Conservation (phyloP, 92 coral and sea anemone species). For the Paragorgia papillata region DNA sequence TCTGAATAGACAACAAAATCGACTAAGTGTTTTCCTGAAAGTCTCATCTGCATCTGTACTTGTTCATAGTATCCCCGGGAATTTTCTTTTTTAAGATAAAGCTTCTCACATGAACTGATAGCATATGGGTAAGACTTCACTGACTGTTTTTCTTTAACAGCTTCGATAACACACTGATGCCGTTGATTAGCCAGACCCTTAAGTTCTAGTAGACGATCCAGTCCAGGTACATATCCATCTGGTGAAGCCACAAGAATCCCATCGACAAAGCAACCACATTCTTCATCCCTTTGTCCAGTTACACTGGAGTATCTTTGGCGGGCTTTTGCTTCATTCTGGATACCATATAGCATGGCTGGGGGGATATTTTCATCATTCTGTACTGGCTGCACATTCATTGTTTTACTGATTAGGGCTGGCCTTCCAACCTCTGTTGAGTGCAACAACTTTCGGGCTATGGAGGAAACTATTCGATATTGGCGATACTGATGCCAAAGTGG, state of each 20-base stretch:
- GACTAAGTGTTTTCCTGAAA: conserved; percentile 7
- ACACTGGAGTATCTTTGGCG: not conserved
- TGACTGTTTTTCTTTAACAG: conserved; percentile 1
- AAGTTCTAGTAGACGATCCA: conserved; percentile 7
- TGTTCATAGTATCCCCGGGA: conserved; percentile 16
- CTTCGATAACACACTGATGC: not conserved
- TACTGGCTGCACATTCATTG: conserved; percentile 3
- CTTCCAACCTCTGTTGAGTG: conserved; percentile 1
- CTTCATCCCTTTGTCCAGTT: conserved; percentile 11
- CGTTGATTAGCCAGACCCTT: conserved; percentile 22
- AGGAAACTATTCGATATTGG: conserved; percentile 4
- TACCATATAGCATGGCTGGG: conserved; percentile 24
- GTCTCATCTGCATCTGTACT: conserved; percentile 33
- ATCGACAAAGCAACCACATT: conserved; percentile 26
- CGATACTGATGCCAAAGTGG: conserved; percentile 25
- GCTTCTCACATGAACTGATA: not conserved
- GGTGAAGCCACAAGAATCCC: conserved; percentile 32
- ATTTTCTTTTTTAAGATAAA: not conserved
- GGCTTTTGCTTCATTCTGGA: conserved; percentile 31
- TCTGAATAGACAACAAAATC: conserved; percentile 28
- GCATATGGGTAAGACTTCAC: conserved; percentile 27
- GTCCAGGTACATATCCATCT: conserved; percentile 22
- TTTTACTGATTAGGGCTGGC: not conserved
- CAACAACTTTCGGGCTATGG: not conserved
- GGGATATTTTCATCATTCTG: conserved; percentile 9